Base-by-base conservation (phyloP, 2,113 vertebrate genomes). In the Tachycineta bicolor region DNA sequence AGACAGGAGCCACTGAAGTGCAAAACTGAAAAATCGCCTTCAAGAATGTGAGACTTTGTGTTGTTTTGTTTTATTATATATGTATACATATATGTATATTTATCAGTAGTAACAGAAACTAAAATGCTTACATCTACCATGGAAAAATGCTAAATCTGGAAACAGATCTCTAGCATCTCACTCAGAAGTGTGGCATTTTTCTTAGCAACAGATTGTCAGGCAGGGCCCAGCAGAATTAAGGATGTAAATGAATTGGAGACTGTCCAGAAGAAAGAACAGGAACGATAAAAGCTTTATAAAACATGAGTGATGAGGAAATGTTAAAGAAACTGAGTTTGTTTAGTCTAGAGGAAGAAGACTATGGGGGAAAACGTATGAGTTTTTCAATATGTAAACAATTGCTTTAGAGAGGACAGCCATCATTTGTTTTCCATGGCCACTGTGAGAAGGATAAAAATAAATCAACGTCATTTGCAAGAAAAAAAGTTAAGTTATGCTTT, bases 261-360 rank as follows among this genome's bases (percentile, higher is more conserved):
- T 65, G 49, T 89, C 93, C 84, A 96, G 95, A 92, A 89, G 86
- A 87, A 70, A 87, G 60, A 93, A 78, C 33, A 59, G 41, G 65
- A 87, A 94, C 91, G 93, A 94, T 89, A 96, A 95, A 94, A 95
- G 87, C 87, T 89, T 95, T 96, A 73, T 65, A 53, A 94, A 89
- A 76, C 74, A 65, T 85, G 77, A 96, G 44, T 68, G 87, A 87
- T 93, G 94, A 96, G 95, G 94, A 95, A 96, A 94, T 75, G 81
- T 64, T 96, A 94, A 89, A 95, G 93, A 84, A 96, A 94, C 67
- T n/a, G 62, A 71, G 89, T 96, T 95, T 97, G 96, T 97, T 97
- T 97, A 97, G 96, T 97, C 95, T 97, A 94, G 49, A 79, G 70
- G 55, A 84, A 78, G 89, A 93, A 76, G 91, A 82, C 91, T 89